Base-by-base conservation (phyloP, 2,113 vertebrate species). In the Eolophus roseicapilla region DNA sequence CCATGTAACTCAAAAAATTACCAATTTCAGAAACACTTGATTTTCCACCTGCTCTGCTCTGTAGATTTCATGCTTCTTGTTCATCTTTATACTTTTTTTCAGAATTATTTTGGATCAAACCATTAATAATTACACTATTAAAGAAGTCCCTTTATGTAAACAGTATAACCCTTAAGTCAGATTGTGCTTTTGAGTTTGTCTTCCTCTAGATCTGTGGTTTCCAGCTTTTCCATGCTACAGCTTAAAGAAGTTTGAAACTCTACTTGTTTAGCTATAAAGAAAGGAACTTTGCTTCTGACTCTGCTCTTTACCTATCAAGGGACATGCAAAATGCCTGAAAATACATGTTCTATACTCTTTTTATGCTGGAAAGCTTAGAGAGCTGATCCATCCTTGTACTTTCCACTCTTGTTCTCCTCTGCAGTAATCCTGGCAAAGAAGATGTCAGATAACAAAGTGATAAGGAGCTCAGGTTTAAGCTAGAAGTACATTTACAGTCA, bases 11-110 rank as follows among this genome's bases (percentile, higher is more conserved):
- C 15, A 83, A 95, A 95, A 93, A 95, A 37, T 79, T 88, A 39
- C n/a, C 49, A 91, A 44, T 95, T 93, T 96, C 90, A 93, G 39
- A 41, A 41, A 41, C 86, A 92, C 81, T 92, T 90, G 78, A 86
- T 96, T 97, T 94, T 95, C 83, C 46, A 94, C 41, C 52, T 92
- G 35, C 41, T 95, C 29, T 59, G 44, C 21, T 89, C 27, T 44
- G 44, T 37, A 94, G 25, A 70, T 87, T 88, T 82, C 39, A 90
- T 70, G 16, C 17, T 68, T 86, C 83, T 89, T 91, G 37, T 82
- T 68, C 73, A 55, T 31, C n/a, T 91, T 81, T 67, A 62, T n/a
- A 41, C 1, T 37, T 81, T 87, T 86, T 79, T 81, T 15, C 21
- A 74, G 64, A 82, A 92, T 60, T 59, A 67, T 85, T 95, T 93